phyloP scores from a whole-genome alignment of 1,140 invertebrate genomes.

The Heliconius congener region DNA sequence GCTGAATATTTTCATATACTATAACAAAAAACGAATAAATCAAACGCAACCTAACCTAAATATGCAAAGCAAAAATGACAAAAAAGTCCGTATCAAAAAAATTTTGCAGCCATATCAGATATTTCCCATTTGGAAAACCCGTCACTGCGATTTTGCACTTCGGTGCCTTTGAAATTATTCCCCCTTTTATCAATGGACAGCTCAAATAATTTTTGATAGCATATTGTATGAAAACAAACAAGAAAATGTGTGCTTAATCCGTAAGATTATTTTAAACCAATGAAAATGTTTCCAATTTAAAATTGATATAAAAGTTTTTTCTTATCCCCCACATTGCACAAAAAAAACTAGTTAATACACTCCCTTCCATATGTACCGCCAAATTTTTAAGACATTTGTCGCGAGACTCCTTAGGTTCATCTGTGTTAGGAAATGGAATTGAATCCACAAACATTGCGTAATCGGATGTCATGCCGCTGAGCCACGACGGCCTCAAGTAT shows the following conservation, averaged over 20 bases:
- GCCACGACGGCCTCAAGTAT: no score
- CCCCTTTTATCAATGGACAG: constrained; percentile 11
- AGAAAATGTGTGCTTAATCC: neutral
- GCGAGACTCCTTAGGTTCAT: no score
- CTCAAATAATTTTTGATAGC: neutral
- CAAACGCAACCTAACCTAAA: constrained; percentile 5
- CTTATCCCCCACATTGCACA: no score
- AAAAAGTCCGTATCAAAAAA: neutral
- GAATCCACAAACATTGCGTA: no score
- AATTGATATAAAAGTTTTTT: neutral
- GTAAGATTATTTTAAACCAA: neutral
- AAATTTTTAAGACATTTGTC: no score
- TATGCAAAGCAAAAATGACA: neutral
- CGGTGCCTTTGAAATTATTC: constrained; percentile 26
- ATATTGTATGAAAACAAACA: neutral
- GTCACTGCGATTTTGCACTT: constrained; percentile 29
- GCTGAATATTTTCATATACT: neutral
- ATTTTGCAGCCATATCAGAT: constrained; percentile 16
- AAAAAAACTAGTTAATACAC: no score
- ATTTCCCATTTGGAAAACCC: constrained; percentile 24
- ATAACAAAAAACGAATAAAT: neutral
- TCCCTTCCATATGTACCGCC: no score
- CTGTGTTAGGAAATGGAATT: no score
- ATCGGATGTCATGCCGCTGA: no score
- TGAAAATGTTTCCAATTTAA: neutral